Evolutionary conservation across 1,140 invertebrate species (phyloP), one percentile per base, ranked within the genome.

Genomic region (Melitaea cinxia): DNA sequence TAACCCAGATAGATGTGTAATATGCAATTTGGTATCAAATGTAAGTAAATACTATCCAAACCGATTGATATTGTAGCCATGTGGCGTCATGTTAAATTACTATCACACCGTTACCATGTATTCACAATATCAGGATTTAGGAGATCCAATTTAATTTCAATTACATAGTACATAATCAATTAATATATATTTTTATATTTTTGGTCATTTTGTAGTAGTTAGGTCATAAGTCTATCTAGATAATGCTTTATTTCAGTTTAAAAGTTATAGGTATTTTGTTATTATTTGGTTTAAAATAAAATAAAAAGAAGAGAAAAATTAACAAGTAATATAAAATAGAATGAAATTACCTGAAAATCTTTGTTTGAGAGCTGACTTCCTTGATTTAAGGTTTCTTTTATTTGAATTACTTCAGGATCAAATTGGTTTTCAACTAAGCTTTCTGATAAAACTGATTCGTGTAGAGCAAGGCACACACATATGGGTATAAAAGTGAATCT

Each of bases 351-450:
- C 59, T 70, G 23, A 10, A 53, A 53, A 47, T 54, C 63, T 39
- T 47, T 75, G 5, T 72, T 55, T 53, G 65, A 57, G 35, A 75
- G 57, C 54, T 75, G 72, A 53, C 61, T 65, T 54, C 65, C 72
- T 64, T 72, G 65, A 39, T 59, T 63, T 12, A 64, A 24, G n/a
- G 56, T 65, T 37, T 76, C 69, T 55, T 63, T 72, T 10, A 77
- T 23, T 61, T 74, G 69, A 17, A 77, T 64, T 1, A 74, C 74
- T 42, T 59, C 45, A 23, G 71, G 56, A 19, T 12, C 12, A 23
- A 58, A 9, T 12, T 45, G 5, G 1, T 39, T 12, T 6, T 17
- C 37, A 42, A 5, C 33, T 17, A 24, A n/a, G 21, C 9, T 37
- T 23, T 47, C 9, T 23, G 42, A 2, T 14, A 17, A 23, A 23